phyloP scores from a whole-genome alignment of 2,797 vertebrate genomes.

The Eurystomus glaucurus region DNA sequence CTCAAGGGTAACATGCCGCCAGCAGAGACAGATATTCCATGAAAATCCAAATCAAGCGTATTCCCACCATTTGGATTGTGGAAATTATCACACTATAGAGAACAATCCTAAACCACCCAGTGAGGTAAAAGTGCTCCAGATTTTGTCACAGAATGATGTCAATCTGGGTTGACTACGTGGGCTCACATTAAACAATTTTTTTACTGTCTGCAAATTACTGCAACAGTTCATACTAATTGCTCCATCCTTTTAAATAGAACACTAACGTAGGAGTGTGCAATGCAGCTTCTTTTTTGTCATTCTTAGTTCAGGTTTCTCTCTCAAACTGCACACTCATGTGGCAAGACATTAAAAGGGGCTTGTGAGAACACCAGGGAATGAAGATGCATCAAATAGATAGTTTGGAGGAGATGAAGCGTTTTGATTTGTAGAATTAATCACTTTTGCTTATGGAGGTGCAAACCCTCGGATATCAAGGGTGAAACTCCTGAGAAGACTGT shows the following conservation, averaged over 20 bases:
- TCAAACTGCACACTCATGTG: fast-evolving
- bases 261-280: neutral
- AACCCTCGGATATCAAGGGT: neutral
- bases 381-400: neutral
- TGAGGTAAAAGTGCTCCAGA: neutral
- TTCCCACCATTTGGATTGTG: neutral
- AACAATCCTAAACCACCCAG: neutral
- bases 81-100: neutral
- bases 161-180: neutral
- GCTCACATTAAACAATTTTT: neutral
- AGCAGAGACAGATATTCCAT: neutral
- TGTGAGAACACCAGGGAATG: neutral
- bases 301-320: neutral
- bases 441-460: neutral
- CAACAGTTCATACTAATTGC: neutral
- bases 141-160: neutral
- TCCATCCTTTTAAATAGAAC: neutral
- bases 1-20: neutral
- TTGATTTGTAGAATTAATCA: neutral
- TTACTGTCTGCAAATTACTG: neutral
- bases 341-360: neutral
- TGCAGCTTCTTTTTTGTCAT: neutral
- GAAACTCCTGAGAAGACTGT: neutral
- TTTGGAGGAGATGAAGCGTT: neutral
- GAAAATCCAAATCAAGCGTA: neutral